Evolutionary conservation across 2,888 invertebrate genomes (phyloP).

Genomic region (Parnassius mnemosyne): DNA sequence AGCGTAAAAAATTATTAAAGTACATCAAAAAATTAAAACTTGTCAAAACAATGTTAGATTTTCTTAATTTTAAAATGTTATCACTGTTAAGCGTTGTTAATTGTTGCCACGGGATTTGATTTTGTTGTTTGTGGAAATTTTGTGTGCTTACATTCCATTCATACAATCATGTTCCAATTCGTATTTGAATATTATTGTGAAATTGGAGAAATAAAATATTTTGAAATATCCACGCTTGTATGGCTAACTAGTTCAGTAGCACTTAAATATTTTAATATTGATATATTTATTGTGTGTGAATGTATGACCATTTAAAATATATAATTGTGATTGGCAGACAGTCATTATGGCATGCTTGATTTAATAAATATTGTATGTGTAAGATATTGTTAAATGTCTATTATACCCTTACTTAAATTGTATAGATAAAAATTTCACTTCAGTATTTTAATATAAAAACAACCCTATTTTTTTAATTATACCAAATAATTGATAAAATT

Average conservation of each 20-base stretch:
- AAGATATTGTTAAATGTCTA: neutral
- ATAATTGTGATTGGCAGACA: constrained; percentile 15
- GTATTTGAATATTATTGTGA: neutral
- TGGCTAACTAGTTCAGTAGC: constrained; percentile 41
- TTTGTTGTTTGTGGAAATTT: constrained; percentile 28
- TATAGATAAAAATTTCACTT: constrained; percentile 24
- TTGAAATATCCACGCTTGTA: constrained; percentile 10
- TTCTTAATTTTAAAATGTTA: neutral
- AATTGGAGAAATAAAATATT: neutral
- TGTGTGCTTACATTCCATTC: constrained; percentile 55
- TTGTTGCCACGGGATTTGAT: constrained; percentile 14
- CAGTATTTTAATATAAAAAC: constrained; percentile 11
- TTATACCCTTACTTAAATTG: neutral
- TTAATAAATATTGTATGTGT: neutral
- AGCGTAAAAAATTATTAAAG: too few relatives aligned
- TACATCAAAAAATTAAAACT: too few relatives aligned
- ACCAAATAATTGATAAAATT: too few relatives aligned
- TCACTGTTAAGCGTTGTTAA: constrained; percentile 8
- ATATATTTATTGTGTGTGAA: constrained; percentile 23
- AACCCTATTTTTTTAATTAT: too few relatives aligned
- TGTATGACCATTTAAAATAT: constrained; percentile 18
- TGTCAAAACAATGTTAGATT: neutral
- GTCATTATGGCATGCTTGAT: constrained; percentile 20
- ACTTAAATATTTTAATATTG: constrained; percentile 40
- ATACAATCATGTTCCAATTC: constrained; percentile 36